Conservation (phyloP, 2,113 vertebrate genomes). For the Myotis lucifugus region DNA sequence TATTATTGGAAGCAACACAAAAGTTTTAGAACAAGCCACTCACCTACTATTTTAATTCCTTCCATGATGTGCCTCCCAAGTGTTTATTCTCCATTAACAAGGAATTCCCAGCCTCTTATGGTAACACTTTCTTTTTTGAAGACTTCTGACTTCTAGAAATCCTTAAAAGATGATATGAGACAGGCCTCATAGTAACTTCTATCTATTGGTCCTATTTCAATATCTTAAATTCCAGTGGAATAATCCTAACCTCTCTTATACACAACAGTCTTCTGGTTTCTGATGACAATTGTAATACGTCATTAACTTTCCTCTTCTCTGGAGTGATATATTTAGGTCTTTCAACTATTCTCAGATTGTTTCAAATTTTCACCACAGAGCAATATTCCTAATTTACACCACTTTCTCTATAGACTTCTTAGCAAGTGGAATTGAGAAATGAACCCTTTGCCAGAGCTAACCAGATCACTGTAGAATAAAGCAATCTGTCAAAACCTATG, state of each 20-base stretch:
- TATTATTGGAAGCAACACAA: background rate
- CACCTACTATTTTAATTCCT: background rate
- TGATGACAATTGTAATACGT: background rate
- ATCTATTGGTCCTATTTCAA: background rate
- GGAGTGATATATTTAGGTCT: background rate
- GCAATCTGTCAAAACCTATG: background rate
- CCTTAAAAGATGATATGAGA: background rate
- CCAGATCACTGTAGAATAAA: background rate
- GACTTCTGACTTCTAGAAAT: background rate
- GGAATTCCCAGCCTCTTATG: background rate
- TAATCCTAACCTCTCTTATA: background rate
- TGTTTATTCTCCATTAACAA: background rate
- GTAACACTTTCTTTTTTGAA: background rate
- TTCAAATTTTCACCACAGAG: conserved; percentile 2
- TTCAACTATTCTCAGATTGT: conserved; percentile 42
- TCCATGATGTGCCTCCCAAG: background rate
- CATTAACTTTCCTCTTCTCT: background rate
- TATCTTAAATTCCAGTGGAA: background rate
- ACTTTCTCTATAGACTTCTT: background rate
- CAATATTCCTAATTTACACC: conserved; percentile 12
- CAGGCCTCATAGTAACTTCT: background rate
- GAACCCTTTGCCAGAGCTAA: background rate
- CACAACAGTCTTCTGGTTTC: background rate
- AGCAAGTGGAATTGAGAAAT: background rate
- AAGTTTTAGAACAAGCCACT: background rate